Conservation (phyloP, 2,888 invertebrate genomes). For the Lasius platythorax region DNA sequence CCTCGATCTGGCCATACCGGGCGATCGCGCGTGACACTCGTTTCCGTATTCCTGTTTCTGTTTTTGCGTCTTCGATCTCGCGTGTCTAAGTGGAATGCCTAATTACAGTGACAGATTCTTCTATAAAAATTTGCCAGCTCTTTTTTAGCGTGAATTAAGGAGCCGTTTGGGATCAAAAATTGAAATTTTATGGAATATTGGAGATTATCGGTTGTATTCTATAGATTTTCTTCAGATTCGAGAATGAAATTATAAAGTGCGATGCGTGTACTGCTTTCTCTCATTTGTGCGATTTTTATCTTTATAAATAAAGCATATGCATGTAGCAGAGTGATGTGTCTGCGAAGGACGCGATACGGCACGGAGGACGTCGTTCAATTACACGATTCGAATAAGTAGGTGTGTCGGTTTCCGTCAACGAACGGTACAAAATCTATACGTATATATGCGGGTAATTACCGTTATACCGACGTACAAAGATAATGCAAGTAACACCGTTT, state of each 20-base stretch:
- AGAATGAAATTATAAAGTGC: neutral
- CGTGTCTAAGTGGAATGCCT: slow-evolving; percentile 16
- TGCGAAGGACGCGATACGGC: slow-evolving; percentile 6
- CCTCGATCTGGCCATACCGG: slow-evolving; percentile 63
- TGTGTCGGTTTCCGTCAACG: slow-evolving; percentile 57
- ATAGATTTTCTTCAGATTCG: neutral
- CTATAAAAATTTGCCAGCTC: neutral
- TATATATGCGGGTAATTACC: slow-evolving; percentile 64
- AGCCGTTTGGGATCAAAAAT: neutral
- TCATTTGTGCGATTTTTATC: neutral
- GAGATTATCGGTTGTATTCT: neutral
- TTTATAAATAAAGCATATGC: neutral
- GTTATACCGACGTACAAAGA: slow-evolving; percentile 55
- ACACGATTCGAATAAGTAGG: slow-evolving; percentile 54
- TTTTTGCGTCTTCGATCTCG: slow-evolving; percentile 63
- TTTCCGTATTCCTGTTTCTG: slow-evolving; percentile 63
- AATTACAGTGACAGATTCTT: neutral
- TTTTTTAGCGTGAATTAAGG: neutral
- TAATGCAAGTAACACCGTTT: slow-evolving; percentile 9
- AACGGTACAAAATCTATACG: slow-evolving; percentile 50
- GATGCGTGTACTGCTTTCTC: neutral
- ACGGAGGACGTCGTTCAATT: slow-evolving; percentile 36
- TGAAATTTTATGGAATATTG: neutral
- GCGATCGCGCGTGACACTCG: slow-evolving; percentile 32
- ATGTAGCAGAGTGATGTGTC: neutral